These are phyloP conservation scores for Mus spretus DNA, from an alignment of 2,797 vertebrate genomes.

Conservation along the genomic window DNA sequence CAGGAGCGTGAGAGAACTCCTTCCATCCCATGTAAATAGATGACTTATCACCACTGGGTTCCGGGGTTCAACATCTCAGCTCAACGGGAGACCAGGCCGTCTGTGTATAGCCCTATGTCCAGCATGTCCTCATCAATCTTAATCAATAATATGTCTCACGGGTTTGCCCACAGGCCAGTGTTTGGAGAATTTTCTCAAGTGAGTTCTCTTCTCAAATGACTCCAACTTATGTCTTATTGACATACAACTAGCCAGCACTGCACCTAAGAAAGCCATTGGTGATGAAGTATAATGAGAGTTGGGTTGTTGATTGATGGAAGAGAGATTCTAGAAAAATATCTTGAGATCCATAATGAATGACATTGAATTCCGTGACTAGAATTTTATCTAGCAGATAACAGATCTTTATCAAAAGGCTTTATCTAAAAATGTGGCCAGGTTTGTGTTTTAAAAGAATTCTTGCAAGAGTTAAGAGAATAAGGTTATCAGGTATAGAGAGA, in stretches of 20 bases:
- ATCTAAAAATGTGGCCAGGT: constrained; percentile 16
- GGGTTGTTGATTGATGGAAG: neutral
- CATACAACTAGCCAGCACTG: neutral
- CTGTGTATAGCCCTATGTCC: too few species aligned
- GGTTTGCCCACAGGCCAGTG: too few species aligned
- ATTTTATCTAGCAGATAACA: constrained; percentile 9
- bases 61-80: too few species aligned
- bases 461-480: constrained; percentile 8
- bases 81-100: too few species aligned
- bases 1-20: too few species aligned
- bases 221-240: neutral
- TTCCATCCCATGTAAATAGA: too few species aligned
- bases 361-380: neutral
- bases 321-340: constrained; percentile 17
- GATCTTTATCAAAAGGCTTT: constrained; percentile 22
- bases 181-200: neutral
- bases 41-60: too few species aligned
- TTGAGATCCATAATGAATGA: constrained; percentile 30
- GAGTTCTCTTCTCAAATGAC: neutral
- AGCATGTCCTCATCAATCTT: neutral
- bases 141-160: neutral
- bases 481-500: constrained; percentile 29
- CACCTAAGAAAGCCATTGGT: neutral
- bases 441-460: constrained; percentile 67
- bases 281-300: neutral